These are phyloP conservation scores for Drosophila trapezifrons DNA, from an alignment of 1,140 invertebrate genomes.

Conservation along the genomic window DNA sequence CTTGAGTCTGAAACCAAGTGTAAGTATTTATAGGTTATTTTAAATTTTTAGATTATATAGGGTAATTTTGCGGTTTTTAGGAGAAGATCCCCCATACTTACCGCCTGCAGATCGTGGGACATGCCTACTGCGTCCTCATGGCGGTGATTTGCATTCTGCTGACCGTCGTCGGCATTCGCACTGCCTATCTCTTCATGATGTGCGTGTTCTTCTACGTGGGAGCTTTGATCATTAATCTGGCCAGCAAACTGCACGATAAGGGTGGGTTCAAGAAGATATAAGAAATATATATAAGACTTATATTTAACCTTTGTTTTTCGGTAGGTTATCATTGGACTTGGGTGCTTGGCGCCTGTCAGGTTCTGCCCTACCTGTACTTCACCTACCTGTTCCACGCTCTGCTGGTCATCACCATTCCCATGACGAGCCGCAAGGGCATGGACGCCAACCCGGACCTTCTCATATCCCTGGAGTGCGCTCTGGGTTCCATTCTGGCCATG, in stretches of 20 bases:
- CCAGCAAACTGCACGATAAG: constrained; percentile 60
- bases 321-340: constrained; percentile 86
- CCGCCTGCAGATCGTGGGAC: constrained; percentile 66
- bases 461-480: constrained; percentile 84
- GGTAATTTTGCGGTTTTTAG: constrained; percentile 12
- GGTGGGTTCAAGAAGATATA: constrained; percentile 54
- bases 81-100: constrained; percentile 56
- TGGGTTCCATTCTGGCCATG: constrained; percentile 72
- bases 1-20: constrained; percentile 85
- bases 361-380: constrained; percentile 85
- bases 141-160: constrained; percentile 57
- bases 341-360: constrained; percentile 84
- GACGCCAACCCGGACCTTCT: constrained; percentile 87
- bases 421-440: constrained; percentile 88
- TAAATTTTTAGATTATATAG: not conserved
- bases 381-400: constrained; percentile 88
- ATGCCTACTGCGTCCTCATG: constrained; percentile 65
- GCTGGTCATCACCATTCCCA: constrained; percentile 88
- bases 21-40: constrained; percentile 59
- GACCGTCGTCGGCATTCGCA: constrained; percentile 59
- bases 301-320: no score
- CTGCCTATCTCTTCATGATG: constrained; percentile 70
- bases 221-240: constrained; percentile 65
- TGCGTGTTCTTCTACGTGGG: constrained; percentile 68
- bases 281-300: not conserved